Evolutionary conservation across 2,888 invertebrate species (phyloP), one percentile per base, ranked within the genome.

Genomic region (Pediacus dermestoides): DNA sequence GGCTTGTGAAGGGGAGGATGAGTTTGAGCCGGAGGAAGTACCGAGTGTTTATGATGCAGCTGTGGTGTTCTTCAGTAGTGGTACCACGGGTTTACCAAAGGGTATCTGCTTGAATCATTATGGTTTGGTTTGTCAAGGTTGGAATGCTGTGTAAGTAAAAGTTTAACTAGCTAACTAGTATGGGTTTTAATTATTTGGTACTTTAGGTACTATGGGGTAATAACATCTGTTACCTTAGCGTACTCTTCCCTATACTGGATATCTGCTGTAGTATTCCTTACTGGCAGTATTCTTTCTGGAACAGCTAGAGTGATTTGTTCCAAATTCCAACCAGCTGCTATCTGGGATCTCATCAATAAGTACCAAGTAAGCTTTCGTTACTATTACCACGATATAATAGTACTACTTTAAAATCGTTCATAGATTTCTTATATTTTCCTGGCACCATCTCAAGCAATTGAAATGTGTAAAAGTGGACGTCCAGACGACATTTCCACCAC

Each of bases 41-140:
- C 21, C 30, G 10, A 34, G 37, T 7, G 26, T 48, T 10, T 35
- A 33, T 21, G 53, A 58, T 3, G 58, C 58, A 1, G 57, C 55
- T 7, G 44, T 56, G 0, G 55, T 63, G 30, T 45, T 57, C 2
- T 64, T 63, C 44, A 64, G 63, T 25, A 64, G 63, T 38, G 65
- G 67, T 6, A 66, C 65, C 1, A 63, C 66, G 2, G 67, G 66
- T 7, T 33, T 62, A n/a, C 65, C 66, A 2, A 67, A 67, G 52
- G 66, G 64, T 9, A 59, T 66, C 25, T 60, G 63, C 35, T 33
- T 55, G n/a, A 50, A 37, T 35, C 57, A 58, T 45, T 52, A 50
- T 33, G 47, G 38, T 10, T 30, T 60, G 2, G 13, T 53, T 8
- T 36, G 35, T 3, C 54, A 57, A 37, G 44, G 34, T 14, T 11